These are phyloP conservation scores for Ophioninae sp. DNA, from an alignment of 2,888 invertebrate species.

Conservation along the genomic window DNA sequence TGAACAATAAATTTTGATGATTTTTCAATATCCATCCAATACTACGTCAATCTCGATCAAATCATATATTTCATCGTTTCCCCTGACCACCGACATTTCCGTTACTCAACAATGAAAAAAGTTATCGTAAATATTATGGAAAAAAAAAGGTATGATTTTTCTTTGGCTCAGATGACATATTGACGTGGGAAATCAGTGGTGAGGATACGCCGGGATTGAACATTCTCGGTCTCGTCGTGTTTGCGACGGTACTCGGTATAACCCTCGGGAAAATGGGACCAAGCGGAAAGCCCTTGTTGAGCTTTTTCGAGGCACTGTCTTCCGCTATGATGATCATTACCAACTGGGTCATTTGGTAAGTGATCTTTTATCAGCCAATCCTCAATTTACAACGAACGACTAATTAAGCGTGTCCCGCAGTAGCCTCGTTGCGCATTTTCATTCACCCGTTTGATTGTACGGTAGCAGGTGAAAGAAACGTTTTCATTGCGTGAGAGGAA, in stretches of 20 bases:
- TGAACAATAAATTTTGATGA: too few species aligned
- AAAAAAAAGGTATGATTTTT: not conserved
- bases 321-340: conserved; percentile 99
- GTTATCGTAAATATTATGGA: not conserved
- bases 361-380: conserved; percentile 16
- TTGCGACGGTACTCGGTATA: conserved; percentile 93
- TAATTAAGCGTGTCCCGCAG: not conserved
- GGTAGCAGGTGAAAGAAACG: not conserved
- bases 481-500: not conserved
- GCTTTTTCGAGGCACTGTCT: conserved; percentile 93
- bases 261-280: conserved; percentile 94
- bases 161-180: conserved; percentile 67
- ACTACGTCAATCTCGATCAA: not conserved
- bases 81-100: not conserved
- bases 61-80: not conserved
- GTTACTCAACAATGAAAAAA: too few species aligned
- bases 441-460: not conserved
- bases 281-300: conserved; percentile 90
- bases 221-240: conserved; percentile 92
- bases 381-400: conserved; percentile 2
- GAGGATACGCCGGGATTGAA: conserved; percentile 90
- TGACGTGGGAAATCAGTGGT: conserved; percentile 86
- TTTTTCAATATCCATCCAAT: not conserved
- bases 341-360: conserved; percentile 96
- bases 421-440: not conserved